Base-by-base conservation (phyloP, 1,140 invertebrate species). In the Fopius arisanus region DNA sequence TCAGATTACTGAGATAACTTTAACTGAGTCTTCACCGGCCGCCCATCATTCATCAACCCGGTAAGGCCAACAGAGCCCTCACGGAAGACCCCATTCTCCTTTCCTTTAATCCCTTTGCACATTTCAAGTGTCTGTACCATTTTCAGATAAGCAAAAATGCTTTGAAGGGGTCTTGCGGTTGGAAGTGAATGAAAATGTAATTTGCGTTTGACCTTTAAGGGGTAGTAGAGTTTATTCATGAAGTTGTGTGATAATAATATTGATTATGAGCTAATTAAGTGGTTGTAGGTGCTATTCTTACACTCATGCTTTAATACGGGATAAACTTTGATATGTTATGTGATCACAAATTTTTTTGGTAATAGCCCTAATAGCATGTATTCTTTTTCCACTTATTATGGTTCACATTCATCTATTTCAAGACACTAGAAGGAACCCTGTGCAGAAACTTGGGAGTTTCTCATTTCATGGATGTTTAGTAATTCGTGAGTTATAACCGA, bases 1-100 rank as follows among this genome's bases (percentile, higher is more conserved):
- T 86, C 81, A 86, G 86, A 87, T 87, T 87, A 86, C 84, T 16
- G 63, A 82, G 85, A 86, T 87, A 87, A 82, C 83, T 86, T 86
- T 86, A 82, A 76, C 81, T 77, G 75, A 78, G 80, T 80, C 80
- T 77, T 79, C 78, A 67, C 73, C 81, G 80, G 82, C 83, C 83
- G 83, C 81, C 80, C 80, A 81, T 86, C 84, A 86, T 87, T 84
- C 80, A 86, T 87, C 86, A 86, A 83, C 78, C 80, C 48, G 2
- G 19, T 54, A 21, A 54, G 48, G 21, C 48, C 21, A 19, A 54
- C 48, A 5, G 48, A 54, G 48, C 12, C 19, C 21, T 43, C 4
- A 43, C n/a, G 40, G 33, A 43, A 12, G 40, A 12, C 40, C 40
- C 14, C 40, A 19, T 28, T 59, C 59, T 16, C n/a, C 16, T 48